Percentiles rank a stretch among this genome's conserved stretches.
Conservation (phyloP, 2,888 invertebrate species). For the Neoascia interrupta region DNA sequence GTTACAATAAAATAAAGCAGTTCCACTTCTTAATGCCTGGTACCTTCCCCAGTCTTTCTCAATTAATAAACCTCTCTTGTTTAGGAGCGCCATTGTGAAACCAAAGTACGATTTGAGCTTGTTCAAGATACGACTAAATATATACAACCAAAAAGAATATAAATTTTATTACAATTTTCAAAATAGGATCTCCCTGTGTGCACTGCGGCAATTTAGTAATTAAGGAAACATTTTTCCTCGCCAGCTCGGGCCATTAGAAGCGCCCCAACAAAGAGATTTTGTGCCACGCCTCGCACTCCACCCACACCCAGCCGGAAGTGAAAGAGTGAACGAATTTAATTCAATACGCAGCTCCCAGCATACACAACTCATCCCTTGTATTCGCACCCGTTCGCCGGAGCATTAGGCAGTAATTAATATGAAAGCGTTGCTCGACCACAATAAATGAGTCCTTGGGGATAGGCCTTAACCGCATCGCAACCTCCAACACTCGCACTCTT, state of each 20-base stretch:
- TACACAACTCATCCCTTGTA: constrained; percentile 16
- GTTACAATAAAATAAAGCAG: constrained; percentile 39
- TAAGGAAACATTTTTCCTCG: constrained; percentile 52
- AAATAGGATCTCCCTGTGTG: constrained; percentile 15
- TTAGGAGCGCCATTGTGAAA: not conserved
- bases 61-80: too few relatives aligned
- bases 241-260: constrained; percentile 35
- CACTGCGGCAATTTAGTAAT: constrained; percentile 50
- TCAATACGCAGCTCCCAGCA: constrained; percentile 50
- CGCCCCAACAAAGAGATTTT: constrained; percentile 16
- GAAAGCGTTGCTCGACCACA: constrained; percentile 62
- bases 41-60: not conserved
- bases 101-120: not conserved
- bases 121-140: constrained; percentile 8
- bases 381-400: constrained; percentile 47
- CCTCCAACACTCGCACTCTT: not conserved
- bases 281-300: not conserved
- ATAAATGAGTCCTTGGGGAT: constrained; percentile 62
- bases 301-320: not conserved
- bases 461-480: constrained; percentile 32
- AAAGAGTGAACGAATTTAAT: constrained; percentile 40
- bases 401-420: constrained; percentile 67
- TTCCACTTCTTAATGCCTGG: constrained; percentile 10
- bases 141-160: constrained; percentile 21
- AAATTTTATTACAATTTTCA: constrained; percentile 49